Base-by-base conservation (phyloP, 2,888 invertebrate genomes). In the Allophyes oxyacanthae region DNA sequence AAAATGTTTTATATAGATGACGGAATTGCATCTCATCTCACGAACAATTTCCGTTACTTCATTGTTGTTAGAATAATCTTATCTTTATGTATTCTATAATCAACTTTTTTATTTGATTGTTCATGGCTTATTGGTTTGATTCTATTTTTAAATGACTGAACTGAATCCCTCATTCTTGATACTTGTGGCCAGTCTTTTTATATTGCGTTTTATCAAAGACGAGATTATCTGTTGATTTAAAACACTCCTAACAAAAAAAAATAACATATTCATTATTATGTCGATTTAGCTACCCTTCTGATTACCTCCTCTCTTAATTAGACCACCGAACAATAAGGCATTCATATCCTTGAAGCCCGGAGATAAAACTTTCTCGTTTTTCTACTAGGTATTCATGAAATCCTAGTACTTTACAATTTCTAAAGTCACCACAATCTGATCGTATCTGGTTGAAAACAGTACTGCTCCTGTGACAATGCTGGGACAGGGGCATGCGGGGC, bases 391-490 rank as follows among this genome's bases (percentile, higher is more conserved):
- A 34, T 11, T 15, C 36, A 34, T 71, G 40, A 41, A 48, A 52
- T 15, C 57, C 51, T 57, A 66, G 65, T 71, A 64, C 57, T 51
- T 34, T 8, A 51, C 65, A 52, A 57, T 64, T 54, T 71, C 64
- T 69, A 69, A 69, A 69, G 70, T 64, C 55, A 59, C 66, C 43
- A 62, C 70, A 63, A 64, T 69, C 53, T 55, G 56, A 61, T 68
- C 34, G 64, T 63, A 65, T 73, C 67, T 61, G 48, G 46, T 45
- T 43, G 74, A 77, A 75, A 81, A 76, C 77, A 80, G 77, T 81
- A 76, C 75, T 77, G 71, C 66, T 72, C 78, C 66, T 78, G 78
- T 79, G 77, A 82, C 81, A 80, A 78, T 73, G 69, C 71, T 64
- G 69, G 46, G 66, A 66, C 49, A 55, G 69, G 68, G 51, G 26